phyloP scores from a whole-genome alignment of 2,797 vertebrate species.

The Lutjanus argentimaculatus region DNA sequence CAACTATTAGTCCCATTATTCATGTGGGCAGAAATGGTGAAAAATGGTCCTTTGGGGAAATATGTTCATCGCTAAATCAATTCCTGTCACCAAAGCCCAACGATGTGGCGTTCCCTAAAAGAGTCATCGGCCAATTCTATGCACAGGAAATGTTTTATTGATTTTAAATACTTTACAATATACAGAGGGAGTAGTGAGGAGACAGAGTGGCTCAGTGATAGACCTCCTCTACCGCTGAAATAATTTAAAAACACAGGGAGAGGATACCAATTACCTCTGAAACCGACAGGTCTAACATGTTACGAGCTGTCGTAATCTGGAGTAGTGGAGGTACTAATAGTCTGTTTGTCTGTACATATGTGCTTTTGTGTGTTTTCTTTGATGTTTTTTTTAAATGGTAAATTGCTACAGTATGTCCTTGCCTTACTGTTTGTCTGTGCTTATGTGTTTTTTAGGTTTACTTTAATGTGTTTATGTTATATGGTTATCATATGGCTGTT shows the following conservation, averaged over 20 bases:
- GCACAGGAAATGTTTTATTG: slow-evolving; percentile 58
- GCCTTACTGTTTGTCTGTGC: too few species aligned
- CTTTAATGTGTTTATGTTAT: too few species aligned
- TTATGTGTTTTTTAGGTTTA: too few species aligned
- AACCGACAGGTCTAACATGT: neutral
- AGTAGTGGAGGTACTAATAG: too few species aligned
- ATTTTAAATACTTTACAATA: slow-evolving; percentile 52
- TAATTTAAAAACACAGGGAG: neutral
- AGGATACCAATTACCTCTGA: neutral
- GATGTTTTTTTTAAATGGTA: too few species aligned
- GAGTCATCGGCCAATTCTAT: slow-evolving; percentile 26
- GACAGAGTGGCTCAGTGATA: neutral
- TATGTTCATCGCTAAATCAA: slow-evolving; percentile 48
- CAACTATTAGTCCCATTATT: slow-evolving; percentile 17
- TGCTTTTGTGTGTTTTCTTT: too few species aligned
- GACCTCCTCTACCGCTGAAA: neutral
- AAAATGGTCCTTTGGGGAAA: slow-evolving; percentile 32
- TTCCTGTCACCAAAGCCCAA: slow-evolving; percentile 38
- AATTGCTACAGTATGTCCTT: too few species aligned
- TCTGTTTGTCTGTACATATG: too few species aligned
- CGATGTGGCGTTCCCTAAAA: slow-evolving; percentile 20
- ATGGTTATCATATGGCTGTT: too few species aligned
- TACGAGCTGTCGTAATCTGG: too few species aligned
- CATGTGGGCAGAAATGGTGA: slow-evolving; percentile 6
- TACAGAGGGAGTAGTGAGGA: slow-evolving; percentile 32